Percentiles rank a stretch among this genome's conserved stretches.
Evolutionary conservation across 2,797 vertebrate genomes (phyloP).

Genomic region (Paramormyrops hopkinsi): DNA sequence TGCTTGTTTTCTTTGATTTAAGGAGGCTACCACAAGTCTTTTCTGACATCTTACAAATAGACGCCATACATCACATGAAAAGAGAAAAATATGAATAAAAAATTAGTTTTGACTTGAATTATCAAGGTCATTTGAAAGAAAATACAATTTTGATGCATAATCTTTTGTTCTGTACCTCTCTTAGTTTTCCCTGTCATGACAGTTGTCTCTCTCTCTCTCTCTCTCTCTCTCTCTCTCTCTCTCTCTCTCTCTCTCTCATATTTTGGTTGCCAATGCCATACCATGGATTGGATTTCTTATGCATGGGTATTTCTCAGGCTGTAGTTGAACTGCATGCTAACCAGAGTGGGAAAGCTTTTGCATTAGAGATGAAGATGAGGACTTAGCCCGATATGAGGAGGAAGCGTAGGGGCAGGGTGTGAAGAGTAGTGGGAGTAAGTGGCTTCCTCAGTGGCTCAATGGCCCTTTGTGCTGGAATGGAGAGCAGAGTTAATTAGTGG

Average conservation of each 20-base stretch:
- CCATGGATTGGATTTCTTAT: slow-evolving; percentile 26
- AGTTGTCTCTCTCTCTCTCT: slow-evolving; percentile 29
- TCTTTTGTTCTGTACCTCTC: neutral
- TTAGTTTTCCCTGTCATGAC: slow-evolving; percentile 3
- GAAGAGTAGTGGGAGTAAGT: slow-evolving; percentile 19
- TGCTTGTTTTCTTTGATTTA: slow-evolving; percentile 42
- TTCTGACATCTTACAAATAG: slow-evolving; percentile 27
- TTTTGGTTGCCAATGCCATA: slow-evolving; percentile 18
- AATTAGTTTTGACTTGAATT: slow-evolving; percentile 49
- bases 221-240: slow-evolving; percentile 36
- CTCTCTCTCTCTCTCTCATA: slow-evolving; percentile 29
- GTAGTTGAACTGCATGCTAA: slow-evolving; percentile 41
- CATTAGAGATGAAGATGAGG: slow-evolving; percentile 39
- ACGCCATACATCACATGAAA: slow-evolving; percentile 16
- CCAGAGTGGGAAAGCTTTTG: slow-evolving; percentile 40
- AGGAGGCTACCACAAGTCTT: slow-evolving; percentile 37
- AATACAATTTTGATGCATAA: neutral
- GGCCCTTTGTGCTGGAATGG: slow-evolving; percentile 58
- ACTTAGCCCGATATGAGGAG: slow-evolving; percentile 39
- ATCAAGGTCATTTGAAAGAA: slow-evolving; percentile 50
- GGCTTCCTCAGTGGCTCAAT: slow-evolving; percentile 52
- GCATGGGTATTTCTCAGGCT: slow-evolving; percentile 27
- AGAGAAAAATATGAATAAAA: slow-evolving; percentile 26
- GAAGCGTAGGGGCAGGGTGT: slow-evolving; percentile 19
- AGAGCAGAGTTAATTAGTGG: slow-evolving; percentile 72